These are phyloP conservation scores for Apoda limacodes DNA, from an alignment of 2,888 invertebrate species.

Conservation along the genomic window DNA sequence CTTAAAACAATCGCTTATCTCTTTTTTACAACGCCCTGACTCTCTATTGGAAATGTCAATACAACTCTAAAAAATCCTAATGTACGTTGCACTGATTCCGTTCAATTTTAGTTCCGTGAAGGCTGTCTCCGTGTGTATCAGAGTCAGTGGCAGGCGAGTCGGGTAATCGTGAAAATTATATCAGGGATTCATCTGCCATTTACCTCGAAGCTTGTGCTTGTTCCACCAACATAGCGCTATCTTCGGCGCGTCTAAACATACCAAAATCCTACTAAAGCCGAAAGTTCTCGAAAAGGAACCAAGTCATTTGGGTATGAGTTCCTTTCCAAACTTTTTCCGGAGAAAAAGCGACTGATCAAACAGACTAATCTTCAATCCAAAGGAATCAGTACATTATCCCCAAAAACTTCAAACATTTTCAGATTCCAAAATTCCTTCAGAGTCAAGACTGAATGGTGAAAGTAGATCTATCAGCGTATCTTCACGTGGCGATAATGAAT, in stretches of 20 bases:
- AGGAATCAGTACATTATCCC: conserved; percentile 12
- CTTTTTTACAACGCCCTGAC: too few species aligned
- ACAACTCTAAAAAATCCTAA: too few species aligned
- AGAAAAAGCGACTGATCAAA: conserved; percentile 10
- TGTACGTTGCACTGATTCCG: too few species aligned
- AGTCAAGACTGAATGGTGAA: conserved; percentile 18
- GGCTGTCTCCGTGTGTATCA: conserved; percentile 13
- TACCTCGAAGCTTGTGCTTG: conserved; percentile 8
- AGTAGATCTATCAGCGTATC: conserved; percentile 17
- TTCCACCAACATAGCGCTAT: too few species aligned
- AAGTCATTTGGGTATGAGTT: conserved; percentile 7
- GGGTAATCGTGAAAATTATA: conserved; percentile 10
- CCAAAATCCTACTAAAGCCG: conserved; percentile 3
- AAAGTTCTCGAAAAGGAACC: conserved; percentile 4
- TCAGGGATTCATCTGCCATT: conserved; percentile 12
- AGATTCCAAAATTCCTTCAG: conserved; percentile 17
- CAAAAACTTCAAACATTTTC: conserved; percentile 8
- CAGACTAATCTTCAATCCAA: conserved; percentile 20
- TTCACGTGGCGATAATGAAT: conserved; percentile 12
- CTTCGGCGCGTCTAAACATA: conserved; percentile 2
- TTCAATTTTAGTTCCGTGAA: conserved; percentile 1
- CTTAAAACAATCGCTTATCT: too few species aligned
- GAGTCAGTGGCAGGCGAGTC: conserved; percentile 9
- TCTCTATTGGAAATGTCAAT: too few species aligned
- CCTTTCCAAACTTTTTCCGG: conserved; percentile 11